Conservation (phyloP, 2,888 invertebrate species). For the Acleris holmiana region DNA sequence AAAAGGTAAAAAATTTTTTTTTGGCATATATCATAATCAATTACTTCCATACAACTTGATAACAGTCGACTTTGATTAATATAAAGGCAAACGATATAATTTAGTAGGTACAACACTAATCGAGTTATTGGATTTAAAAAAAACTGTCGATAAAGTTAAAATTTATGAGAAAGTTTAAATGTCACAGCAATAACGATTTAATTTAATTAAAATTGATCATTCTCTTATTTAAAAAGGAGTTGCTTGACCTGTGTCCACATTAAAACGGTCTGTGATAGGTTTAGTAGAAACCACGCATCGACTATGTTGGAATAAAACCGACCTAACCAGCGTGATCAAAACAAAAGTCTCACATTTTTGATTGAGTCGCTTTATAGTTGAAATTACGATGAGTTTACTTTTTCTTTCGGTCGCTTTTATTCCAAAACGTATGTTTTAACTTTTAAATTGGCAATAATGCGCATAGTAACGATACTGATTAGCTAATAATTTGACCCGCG, state of each 20-base stretch:
- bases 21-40: too few species aligned
- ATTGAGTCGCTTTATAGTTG: too few species aligned
- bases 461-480: conserved; percentile 17
- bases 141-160: neutral
- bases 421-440: conserved; percentile 4
- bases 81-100: neutral
- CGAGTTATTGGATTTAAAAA: conserved; percentile 6
- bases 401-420: too few species aligned
- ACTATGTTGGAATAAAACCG: too few species aligned
- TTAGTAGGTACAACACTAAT: neutral
- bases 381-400: too few species aligned
- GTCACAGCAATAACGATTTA: conserved; percentile 31
- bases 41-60: too few species aligned
- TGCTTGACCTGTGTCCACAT: conserved; percentile 21
- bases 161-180: conserved; percentile 25
- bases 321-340: too few species aligned
- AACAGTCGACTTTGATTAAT: neutral
- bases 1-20: too few species aligned
- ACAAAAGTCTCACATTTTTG: too few species aligned
- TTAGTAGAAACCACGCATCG: conserved; percentile 14
- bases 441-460: conserved; percentile 26
- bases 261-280: conserved; percentile 4
- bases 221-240: conserved; percentile 24
- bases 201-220: conserved; percentile 26
- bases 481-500: conserved; percentile 16